Percentiles rank a stretch among this genome's conserved stretches.
phyloP scores from a whole-genome alignment of 2,113 vertebrate species.

The Uria aalge region DNA sequence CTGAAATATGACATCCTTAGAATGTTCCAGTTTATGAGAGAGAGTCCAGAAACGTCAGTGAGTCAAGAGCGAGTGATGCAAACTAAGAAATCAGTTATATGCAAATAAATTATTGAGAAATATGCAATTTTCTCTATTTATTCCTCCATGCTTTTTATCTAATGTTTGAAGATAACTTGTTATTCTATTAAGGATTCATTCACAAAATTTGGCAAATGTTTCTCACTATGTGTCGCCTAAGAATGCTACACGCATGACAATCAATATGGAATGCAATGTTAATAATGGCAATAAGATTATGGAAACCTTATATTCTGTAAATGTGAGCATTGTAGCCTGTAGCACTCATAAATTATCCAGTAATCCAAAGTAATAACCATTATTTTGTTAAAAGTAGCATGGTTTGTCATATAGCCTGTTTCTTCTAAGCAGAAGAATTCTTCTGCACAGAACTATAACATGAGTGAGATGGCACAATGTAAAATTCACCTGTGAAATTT shows the following conservation, averaged over 20 bases:
- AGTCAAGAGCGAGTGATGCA: background rate
- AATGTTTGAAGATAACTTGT: background rate
- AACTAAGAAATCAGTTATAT: background rate
- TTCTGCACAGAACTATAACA: background rate
- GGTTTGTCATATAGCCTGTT: background rate
- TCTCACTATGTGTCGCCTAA: background rate
- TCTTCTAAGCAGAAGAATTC: background rate
- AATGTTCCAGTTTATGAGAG: background rate
- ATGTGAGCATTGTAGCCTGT: accelerated
- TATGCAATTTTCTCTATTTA: background rate
- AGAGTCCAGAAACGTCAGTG: background rate
- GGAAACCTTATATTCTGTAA: background rate
- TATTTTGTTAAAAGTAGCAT: background rate
- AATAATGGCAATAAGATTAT: background rate
- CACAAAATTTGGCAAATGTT: background rate
- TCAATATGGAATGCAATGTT: background rate
- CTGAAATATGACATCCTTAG: background rate
- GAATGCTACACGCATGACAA: background rate
- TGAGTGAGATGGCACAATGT: background rate
- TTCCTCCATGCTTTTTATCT: background rate
- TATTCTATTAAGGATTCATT: background rate
- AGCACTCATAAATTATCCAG: background rate
- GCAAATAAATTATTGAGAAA: background rate
- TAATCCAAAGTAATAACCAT: no score
- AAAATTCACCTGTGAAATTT: background rate